Conservation (phyloP, 2,888 invertebrate genomes). For the Thelaira solivaga region DNA sequence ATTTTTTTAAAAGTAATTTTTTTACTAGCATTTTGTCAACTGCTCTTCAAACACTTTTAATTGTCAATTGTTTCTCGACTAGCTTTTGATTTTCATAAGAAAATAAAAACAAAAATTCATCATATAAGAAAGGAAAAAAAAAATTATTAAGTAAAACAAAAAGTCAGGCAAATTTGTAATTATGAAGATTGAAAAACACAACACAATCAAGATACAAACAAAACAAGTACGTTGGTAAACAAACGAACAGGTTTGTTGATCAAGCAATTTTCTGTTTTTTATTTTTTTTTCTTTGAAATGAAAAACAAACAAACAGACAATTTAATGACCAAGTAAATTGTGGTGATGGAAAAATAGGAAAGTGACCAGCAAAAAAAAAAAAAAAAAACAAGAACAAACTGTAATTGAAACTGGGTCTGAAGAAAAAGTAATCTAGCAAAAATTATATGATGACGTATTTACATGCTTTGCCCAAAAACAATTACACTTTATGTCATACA, state of each 20-base stretch:
- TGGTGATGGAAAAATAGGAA: neutral
- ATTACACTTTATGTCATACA: too few relatives aligned
- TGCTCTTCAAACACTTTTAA: too few relatives aligned
- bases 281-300: neutral
- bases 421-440: neutral
- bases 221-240: constrained; percentile 8
- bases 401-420: too few relatives aligned
- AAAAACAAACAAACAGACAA: constrained; percentile 11
- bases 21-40: too few relatives aligned
- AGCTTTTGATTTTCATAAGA: too few relatives aligned
- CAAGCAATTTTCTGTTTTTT: neutral
- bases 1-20: too few relatives aligned
- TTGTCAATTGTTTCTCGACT: too few relatives aligned
- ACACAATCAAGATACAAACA: constrained; percentile 25
- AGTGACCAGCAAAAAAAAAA: neutral
- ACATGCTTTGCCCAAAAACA: too few relatives aligned
- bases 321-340: neutral
- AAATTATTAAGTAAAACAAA: neutral
- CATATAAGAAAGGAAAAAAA: neutral
- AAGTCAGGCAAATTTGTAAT: constrained; percentile 27
- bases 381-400: too few relatives aligned
- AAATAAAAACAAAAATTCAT: neutral
- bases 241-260: neutral
- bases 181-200: constrained; percentile 48
- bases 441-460: neutral